Base-by-base conservation (phyloP, 2,888 invertebrate genomes). In the Drosophila planitibia region DNA sequence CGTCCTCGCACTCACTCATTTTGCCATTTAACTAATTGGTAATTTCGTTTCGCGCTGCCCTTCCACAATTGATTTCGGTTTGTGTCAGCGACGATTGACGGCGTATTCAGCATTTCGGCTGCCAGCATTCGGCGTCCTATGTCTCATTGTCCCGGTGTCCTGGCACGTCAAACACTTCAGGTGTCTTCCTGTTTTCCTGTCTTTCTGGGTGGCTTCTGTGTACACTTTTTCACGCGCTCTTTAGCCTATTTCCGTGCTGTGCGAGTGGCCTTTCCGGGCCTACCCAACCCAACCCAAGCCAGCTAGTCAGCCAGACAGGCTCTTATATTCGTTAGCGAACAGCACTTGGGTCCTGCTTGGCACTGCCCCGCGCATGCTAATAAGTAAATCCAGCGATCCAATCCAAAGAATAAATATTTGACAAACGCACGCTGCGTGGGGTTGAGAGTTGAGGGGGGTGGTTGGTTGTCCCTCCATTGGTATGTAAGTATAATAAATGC, bases 341-440 rank as follows among this genome's bases (percentile, higher is more conserved):
- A 7, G 60, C 53, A 57, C 70, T 69, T 75, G 59, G 70, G 63
- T 60, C 76, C 70, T 68, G 75, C 81, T 59, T 74, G 53, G 73
- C 69, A 62, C 80, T 82, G 81, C 67, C 78, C 86, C 83, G 88
- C 85, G 85, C 80, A 90, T 90, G 89, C 89, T 90, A 91, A 90
- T 91, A 91, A 91, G 90, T 84, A 88, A 90, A 89, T 91, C 89
- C 82, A 63, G 89, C 89, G 84, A 88, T 89, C 84, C 91, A 89
- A 91, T 91, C 85, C 88, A 70, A 82, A 89, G 88, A 89, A 91
- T 90, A 90, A 91, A 90, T 91, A 91, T 90, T 90, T 90, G 91
- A 81, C 76, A 89, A 90, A 91, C 85, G 91, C 91, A 91, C 84
- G 82, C 75, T 57, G 39, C 28, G 39, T 28, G 28, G n/a, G 10